Evolutionary conservation across 2,113 vertebrate genomes (phyloP).

Genomic region (Egretta garzetta): DNA sequence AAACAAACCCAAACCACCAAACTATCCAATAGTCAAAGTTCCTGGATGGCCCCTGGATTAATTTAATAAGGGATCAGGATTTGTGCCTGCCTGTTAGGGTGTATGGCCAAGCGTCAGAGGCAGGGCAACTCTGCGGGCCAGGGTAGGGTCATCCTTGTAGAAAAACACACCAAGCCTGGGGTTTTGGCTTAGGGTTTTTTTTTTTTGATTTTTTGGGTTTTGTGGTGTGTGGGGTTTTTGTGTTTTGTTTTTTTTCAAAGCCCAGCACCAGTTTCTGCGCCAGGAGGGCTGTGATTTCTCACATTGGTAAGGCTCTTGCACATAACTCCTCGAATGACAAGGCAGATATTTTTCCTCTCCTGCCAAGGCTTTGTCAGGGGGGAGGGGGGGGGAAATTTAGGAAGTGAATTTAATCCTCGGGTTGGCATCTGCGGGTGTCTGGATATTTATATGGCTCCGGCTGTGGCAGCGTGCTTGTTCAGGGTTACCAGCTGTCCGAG

Average conservation of each 20-base stretch:
- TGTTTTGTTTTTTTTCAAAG: not conserved
- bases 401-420: not conserved
- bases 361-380: not conserved
- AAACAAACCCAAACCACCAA: not conserved
- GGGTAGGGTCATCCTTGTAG: not conserved
- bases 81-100: not conserved
- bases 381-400: not conserved
- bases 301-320: not conserved
- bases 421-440: conserved; percentile 5
- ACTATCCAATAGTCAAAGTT: not conserved
- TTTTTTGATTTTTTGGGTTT: no score
- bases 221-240: no score
- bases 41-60: not conserved
- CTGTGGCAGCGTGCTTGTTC: not conserved
- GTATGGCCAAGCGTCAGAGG: not conserved
- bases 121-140: not conserved
- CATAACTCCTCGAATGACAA: not conserved
- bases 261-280: fast-evolving
- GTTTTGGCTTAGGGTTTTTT: not conserved
- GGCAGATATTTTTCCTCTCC: fast-evolving
- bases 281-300: not conserved
- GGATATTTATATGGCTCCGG: conserved; percentile 31
- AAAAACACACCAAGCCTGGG: not conserved
- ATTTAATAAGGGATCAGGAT: not conserved
- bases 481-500: conserved; percentile 26